Percentiles rank a stretch among this genome's conserved stretches.
phyloP scores from a whole-genome alignment of 2,113 vertebrate species.

The Phalacrocorax brasilianus region DNA sequence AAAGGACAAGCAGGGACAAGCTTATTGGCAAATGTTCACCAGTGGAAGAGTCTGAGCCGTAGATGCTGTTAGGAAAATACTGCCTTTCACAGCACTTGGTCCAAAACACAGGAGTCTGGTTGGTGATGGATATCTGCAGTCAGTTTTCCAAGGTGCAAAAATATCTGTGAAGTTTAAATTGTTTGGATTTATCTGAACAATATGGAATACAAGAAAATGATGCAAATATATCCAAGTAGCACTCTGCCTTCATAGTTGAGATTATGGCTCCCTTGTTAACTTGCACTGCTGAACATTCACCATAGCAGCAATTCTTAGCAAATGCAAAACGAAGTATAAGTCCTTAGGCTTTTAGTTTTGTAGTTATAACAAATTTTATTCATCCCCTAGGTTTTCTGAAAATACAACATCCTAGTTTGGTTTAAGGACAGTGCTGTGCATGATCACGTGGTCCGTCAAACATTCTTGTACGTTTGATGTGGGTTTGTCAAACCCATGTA shows the following conservation, averaged over 20 bases:
- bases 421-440: background rate
- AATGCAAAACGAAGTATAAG: background rate
- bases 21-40: background rate
- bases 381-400: background rate
- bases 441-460: background rate
- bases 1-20: background rate
- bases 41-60: background rate
- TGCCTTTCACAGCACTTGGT: background rate
- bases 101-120: background rate
- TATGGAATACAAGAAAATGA: background rate
- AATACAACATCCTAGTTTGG: background rate
- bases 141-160: background rate
- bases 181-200: background rate
- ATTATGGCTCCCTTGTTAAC: background rate
- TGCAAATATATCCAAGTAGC: background rate
- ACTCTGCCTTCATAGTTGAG: background rate
- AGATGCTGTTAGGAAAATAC: background rate
- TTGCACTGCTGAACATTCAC: background rate
- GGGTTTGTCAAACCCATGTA: too few species aligned
- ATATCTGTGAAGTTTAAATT: background rate
- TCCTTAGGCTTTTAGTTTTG: conserved; percentile 2
- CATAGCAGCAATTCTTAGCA: background rate
- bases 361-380: background rate
- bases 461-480: background rate
- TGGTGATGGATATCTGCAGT: background rate